These are phyloP conservation scores for Drosophila anomalipes DNA, from an alignment of 2,888 invertebrate genomes.

Conservation along the genomic window DNA sequence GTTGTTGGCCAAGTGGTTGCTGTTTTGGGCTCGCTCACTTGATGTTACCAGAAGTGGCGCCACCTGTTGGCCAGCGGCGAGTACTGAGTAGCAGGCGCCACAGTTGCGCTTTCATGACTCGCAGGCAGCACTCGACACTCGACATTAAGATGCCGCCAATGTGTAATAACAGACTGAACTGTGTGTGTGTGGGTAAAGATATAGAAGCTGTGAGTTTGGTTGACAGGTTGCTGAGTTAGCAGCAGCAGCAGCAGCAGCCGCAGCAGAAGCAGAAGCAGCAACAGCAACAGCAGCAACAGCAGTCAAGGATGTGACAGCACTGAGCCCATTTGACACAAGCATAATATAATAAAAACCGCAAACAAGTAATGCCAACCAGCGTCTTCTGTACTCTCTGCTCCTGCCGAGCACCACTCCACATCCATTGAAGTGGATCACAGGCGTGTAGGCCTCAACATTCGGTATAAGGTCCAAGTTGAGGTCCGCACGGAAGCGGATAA, in stretches of 20 bases:
- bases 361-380: constrained; percentile 68
- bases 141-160: constrained; percentile 59
- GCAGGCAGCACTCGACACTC: constrained; percentile 15
- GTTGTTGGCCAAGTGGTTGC: constrained; percentile 35
- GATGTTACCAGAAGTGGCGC: constrained; percentile 7
- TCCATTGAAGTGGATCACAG: constrained; percentile 37
- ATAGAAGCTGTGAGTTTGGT: constrained; percentile 8
- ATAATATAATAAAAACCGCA: constrained; percentile 79
- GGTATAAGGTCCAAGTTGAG: constrained; percentile 18
- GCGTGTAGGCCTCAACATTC: constrained; percentile 20
- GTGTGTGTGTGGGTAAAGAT: background rate
- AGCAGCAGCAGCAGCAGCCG: constrained; percentile 36
- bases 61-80: constrained; percentile 39
- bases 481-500: constrained; percentile 33
- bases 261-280: too few species aligned
- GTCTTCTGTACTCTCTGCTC: background rate
- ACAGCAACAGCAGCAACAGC: constrained; percentile 47
- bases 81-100: background rate
- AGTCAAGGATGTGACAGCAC: constrained; percentile 71
- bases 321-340: constrained; percentile 77
- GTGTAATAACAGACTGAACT: constrained; percentile 61
- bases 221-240: constrained; percentile 71
- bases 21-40: constrained; percentile 22
- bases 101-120: constrained; percentile 6
- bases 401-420: background rate